Percentiles rank a stretch among this genome's conserved stretches.
Conservation (phyloP, 2,113 vertebrate genomes). For the Nibea albiflora region DNA sequence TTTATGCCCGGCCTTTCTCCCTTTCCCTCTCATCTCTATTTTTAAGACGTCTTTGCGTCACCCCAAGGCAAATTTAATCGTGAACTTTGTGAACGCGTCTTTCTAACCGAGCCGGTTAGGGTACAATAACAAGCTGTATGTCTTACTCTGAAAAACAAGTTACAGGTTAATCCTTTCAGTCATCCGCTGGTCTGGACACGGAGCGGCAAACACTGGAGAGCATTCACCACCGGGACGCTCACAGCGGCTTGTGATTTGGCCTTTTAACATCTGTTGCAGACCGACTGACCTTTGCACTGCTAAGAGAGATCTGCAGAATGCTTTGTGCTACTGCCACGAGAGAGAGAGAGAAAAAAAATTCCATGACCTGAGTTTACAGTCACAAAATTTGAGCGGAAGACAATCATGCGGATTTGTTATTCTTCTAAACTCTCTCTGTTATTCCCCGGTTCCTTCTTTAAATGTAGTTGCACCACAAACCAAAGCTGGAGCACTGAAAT, state of each 20-base stretch:
- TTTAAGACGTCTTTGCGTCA: neutral
- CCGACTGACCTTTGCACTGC: slow-evolving; percentile 59
- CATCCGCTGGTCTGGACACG: neutral
- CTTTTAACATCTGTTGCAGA: slow-evolving; percentile 62
- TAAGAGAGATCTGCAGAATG: slow-evolving; percentile 11
- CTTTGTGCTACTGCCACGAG: slow-evolving; percentile 25
- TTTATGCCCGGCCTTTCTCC: neutral
- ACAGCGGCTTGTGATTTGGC: slow-evolving; percentile 60
- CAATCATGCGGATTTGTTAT: neutral
- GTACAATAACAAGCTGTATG: neutral
- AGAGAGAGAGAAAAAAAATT: neutral
- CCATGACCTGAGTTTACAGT: neutral
- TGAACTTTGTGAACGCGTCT: too few species aligned
- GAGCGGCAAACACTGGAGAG: slow-evolving; percentile 42
- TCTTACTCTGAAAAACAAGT: neutral
- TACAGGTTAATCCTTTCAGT: neutral
- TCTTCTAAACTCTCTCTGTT: neutral
- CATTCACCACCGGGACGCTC: slow-evolving; percentile 42
- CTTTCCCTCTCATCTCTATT: neutral
- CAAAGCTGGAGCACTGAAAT: slow-evolving; percentile 8
- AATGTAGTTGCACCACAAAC: slow-evolving; percentile 41
- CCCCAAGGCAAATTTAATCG: too few species aligned
- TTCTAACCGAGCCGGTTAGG: too few species aligned
- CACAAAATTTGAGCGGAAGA: too few species aligned
- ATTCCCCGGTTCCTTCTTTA: slow-evolving; percentile 22